phyloP scores from a whole-genome alignment of 2,888 invertebrate species.

The Hypena proboscidalis region DNA sequence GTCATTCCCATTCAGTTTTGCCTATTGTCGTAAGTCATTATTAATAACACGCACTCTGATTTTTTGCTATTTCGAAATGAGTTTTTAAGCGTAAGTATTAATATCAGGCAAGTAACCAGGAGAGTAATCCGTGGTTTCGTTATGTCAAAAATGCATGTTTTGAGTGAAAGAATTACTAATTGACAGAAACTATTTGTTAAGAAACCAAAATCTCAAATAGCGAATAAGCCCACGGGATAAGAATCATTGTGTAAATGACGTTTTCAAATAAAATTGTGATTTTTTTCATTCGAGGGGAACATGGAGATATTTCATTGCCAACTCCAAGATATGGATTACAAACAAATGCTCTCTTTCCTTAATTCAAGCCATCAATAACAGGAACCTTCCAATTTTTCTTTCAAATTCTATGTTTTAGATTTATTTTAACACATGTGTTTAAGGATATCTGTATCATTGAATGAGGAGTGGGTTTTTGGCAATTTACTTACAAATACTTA shows the following conservation, averaged over 20 bases:
- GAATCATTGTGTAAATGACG: background rate
- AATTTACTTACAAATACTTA: background rate
- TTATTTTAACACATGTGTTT: slow-evolving; percentile 17
- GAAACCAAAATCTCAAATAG: too few species aligned
- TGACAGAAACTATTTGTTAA: too few species aligned
- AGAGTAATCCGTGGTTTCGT: too few species aligned
- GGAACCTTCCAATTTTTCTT: slow-evolving; percentile 19
- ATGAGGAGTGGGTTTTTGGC: too few species aligned
- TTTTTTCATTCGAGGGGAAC: slow-evolving; percentile 7
- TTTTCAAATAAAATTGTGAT: slow-evolving; percentile 1
- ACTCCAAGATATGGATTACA: slow-evolving; percentile 29
- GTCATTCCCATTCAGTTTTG: too few species aligned
- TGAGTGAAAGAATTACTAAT: too few species aligned
- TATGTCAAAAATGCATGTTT: too few species aligned
- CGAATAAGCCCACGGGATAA: background rate
- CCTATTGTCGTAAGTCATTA: too few species aligned
- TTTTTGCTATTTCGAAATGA: too few species aligned
- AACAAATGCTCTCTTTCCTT: slow-evolving; percentile 32
- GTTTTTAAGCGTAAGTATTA: too few species aligned
- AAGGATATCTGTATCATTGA: slow-evolving; percentile 6
- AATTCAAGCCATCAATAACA: slow-evolving; percentile 30
- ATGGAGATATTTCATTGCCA: slow-evolving; percentile 20
- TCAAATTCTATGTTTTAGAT: slow-evolving; percentile 17
- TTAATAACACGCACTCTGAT: too few species aligned
- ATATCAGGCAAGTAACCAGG: too few species aligned